phyloP scores from a whole-genome alignment of 2,113 vertebrate species.

The Cyprinodon brontotheroides region DNA sequence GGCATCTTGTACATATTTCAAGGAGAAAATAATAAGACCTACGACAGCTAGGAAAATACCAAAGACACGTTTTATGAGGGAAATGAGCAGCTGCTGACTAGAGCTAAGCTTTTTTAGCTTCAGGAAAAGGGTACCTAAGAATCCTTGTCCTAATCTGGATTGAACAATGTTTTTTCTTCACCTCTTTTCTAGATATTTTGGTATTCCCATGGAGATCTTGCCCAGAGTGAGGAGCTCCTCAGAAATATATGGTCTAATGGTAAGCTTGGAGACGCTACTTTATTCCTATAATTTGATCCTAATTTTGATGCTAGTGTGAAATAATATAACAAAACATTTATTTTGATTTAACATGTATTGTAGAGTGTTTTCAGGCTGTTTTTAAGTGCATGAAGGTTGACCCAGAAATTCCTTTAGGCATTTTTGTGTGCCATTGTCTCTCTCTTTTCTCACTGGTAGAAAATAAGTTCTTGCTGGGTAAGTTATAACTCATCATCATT shows the following conservation, averaged over 20 bases:
- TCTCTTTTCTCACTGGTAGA: slow-evolving; percentile 87
- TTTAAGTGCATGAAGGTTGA: slow-evolving; percentile 48
- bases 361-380: slow-evolving; percentile 33
- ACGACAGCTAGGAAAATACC: too few relatives aligned
- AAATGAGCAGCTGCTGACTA: too few relatives aligned
- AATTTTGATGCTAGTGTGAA: not conserved
- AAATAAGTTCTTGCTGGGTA: slow-evolving; percentile 94
- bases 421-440: slow-evolving; percentile 77
- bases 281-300: not conserved
- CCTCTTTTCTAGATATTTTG: slow-evolving; percentile 85
- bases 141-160: too few relatives aligned
- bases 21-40: too few relatives aligned
- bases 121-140: too few relatives aligned
- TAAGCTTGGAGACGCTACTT: slow-evolving; percentile 55
- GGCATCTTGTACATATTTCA: too few relatives aligned
- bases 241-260: slow-evolving; percentile 94
- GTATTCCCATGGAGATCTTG: slow-evolving; percentile 91
- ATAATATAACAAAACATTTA: slow-evolving; percentile 10
- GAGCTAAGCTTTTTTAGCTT: too few relatives aligned
- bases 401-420: slow-evolving; percentile 60
- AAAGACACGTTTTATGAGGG: too few relatives aligned
- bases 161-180: not conserved
- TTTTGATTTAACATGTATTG: slow-evolving; percentile 1
- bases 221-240: slow-evolving; percentile 92
- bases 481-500: slow-evolving; percentile 76